phyloP scores from a whole-genome alignment of 92 coral and sea anemone species.

The Galaxea fascicularis region DNA sequence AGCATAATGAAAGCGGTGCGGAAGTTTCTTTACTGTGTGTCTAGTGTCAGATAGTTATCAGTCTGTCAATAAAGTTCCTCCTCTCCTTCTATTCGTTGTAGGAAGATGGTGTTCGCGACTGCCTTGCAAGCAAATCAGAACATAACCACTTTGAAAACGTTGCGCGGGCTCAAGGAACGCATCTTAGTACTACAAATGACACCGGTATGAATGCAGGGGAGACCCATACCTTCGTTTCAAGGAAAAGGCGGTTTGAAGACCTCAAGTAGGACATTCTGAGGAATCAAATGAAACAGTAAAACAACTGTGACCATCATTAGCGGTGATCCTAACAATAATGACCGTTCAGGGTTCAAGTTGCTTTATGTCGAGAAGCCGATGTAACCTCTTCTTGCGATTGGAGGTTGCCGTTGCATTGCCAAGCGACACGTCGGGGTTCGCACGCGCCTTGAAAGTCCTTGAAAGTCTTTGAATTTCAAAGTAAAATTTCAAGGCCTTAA shows the following conservation, averaged over 20 bases:
- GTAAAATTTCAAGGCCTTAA: too few species aligned
- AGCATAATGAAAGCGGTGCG: too few species aligned
- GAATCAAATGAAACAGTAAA: not conserved
- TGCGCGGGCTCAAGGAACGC: slow-evolving; percentile 1
- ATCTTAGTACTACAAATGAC: not conserved
- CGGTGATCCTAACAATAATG: too few species aligned
- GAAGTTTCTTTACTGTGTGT: too few species aligned
- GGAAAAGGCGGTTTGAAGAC: slow-evolving; percentile 65
- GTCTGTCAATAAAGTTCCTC: not conserved
- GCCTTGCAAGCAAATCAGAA: not conserved
- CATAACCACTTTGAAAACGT: slow-evolving; percentile 1
- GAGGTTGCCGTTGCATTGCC: too few species aligned
- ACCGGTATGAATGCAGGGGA: slow-evolving; percentile 1
- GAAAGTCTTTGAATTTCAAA: too few species aligned
- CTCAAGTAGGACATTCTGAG: slow-evolving; percentile 19
- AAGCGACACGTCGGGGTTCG: too few species aligned
- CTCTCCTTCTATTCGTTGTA: not conserved
- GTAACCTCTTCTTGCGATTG: too few species aligned
- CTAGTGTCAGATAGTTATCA: not conserved
- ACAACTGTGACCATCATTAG: too few species aligned
- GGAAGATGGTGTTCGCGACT: slow-evolving; percentile 52
- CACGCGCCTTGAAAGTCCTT: too few species aligned
- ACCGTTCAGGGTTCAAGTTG: too few species aligned
- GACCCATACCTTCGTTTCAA: not conserved
- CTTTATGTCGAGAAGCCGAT: too few species aligned